Evolutionary conservation across 1,140 invertebrate genomes (phyloP).

Genomic region (Drosophila kikkawai): DNA sequence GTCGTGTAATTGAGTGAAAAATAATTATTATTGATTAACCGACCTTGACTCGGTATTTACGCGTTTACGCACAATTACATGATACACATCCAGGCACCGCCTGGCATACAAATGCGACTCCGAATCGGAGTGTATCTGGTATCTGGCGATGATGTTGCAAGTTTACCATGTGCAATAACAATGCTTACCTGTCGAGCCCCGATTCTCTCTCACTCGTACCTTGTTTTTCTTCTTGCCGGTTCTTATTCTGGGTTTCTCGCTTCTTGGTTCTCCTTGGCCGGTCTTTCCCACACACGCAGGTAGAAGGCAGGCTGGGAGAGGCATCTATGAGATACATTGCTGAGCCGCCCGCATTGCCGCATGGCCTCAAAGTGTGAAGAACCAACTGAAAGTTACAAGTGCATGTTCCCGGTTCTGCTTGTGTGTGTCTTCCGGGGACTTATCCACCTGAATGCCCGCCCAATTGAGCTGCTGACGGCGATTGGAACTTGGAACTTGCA

Average conservation of each 20-base stretch:
- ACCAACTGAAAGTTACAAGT: conserved; percentile 53
- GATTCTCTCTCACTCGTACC: background rate
- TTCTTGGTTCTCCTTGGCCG: conserved; percentile 5
- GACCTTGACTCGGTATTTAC: conserved; percentile 83
- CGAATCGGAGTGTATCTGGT: conserved; percentile 9
- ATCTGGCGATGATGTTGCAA: conserved; percentile 72
- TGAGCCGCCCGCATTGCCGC: conserved; percentile 49
- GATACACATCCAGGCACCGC: conserved; percentile 31
- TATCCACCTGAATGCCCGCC: conserved; percentile 71
- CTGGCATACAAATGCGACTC: conserved; percentile 34
- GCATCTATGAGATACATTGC: conserved; percentile 63
- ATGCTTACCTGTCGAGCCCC: conserved; percentile 52
- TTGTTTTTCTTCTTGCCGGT: conserved; percentile 13
- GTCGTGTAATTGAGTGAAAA: conserved; percentile 80
- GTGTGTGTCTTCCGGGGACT: conserved; percentile 55
- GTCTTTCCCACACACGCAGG: conserved; percentile 66
- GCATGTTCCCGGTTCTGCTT: conserved; percentile 23
- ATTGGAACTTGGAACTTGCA: conserved; percentile 57
- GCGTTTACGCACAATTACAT: conserved; percentile 81
- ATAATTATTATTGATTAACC: conserved; percentile 84
- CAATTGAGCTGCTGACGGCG: conserved; percentile 56
- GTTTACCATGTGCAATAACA: conserved; percentile 40
- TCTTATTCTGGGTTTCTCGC: conserved; percentile 12
- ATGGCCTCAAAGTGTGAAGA: conserved; percentile 32
- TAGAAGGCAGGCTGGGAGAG: conserved; percentile 65